A percentile compares a stretch with the other conserved stretches of the same genome.
phyloP scores from a whole-genome alignment of 37 sponge, comb jelly and placozoan species.

The Ephydatia muelleri region DNA sequence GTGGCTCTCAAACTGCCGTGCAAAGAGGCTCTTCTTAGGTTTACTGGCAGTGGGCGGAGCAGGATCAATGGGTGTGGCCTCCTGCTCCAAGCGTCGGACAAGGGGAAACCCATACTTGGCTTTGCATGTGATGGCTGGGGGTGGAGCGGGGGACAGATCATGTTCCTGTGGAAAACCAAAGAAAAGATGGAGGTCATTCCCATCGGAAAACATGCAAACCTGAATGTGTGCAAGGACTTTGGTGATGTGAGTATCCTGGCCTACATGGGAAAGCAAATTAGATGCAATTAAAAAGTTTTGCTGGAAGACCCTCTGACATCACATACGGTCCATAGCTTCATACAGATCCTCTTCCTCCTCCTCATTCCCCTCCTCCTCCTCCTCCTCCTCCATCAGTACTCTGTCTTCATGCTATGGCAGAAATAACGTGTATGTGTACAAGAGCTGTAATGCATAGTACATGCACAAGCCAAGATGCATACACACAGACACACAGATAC shows the following conservation, averaged over 20 bases:
- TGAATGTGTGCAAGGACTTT: slow-evolving; percentile 60
- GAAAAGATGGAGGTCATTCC: not conserved
- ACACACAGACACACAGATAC: not conserved
- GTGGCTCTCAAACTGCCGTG: slow-evolving; percentile 49
- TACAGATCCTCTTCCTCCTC: slow-evolving; percentile 2
- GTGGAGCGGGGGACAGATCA: not conserved
- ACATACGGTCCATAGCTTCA: slow-evolving; percentile 58
- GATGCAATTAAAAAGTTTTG: not conserved
- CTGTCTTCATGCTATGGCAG: not conserved
- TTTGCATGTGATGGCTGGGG: not conserved
- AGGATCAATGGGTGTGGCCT: not conserved
- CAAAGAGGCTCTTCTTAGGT: slow-evolving; percentile 65
- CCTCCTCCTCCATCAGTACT: not conserved
- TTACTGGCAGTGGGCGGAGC: not conserved
- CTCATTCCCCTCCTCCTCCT: not conserved
- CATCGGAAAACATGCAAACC: slow-evolving; percentile 7
- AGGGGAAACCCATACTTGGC: slow-evolving; percentile 55
- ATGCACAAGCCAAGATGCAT: not conserved
- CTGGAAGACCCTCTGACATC: not conserved
- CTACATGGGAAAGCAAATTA: slow-evolving; percentile 15
- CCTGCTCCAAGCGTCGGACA: slow-evolving; percentile 31
- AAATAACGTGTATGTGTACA: no score
- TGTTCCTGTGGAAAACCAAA: slow-evolving; percentile 3
- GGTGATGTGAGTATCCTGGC: slow-evolving; percentile 53
- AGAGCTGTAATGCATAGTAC: not conserved